Base-by-base conservation (phyloP, 2,113 vertebrate species). In the Arizona elegans region DNA sequence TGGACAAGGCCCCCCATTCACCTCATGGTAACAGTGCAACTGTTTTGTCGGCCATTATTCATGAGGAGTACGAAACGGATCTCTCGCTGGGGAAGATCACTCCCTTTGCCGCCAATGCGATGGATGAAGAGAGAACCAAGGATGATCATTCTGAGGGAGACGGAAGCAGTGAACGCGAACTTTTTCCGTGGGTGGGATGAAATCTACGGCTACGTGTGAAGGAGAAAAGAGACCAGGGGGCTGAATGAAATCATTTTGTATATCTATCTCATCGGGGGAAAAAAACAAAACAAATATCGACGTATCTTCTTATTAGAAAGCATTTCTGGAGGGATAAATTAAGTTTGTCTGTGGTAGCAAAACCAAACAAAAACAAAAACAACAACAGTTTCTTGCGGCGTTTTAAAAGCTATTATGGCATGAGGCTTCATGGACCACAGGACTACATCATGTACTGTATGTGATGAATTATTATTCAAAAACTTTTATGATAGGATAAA, bases 1-100 rank as follows among this genome's bases (percentile, higher is more conserved):
- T 9, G 0, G 92, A 56, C 0, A 38, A 29, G 52, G 43, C 1
- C 3, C 62, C 91, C 10, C 86, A 0, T 0, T 26, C 87, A 0
- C 8, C 90, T 13, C 86, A 0, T 0, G 8, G 0, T 0, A 0
- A 11, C 33, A 1, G 12, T 3, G 54, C 90, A 0, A 62, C 8
- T 8, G 58, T 53, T 87, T 91, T 81, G 56, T 93, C 94, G 0
- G 81, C 85, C 0, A 91, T 23, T 23, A 2, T 29, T 7, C 92
- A 85, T 0, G 0, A 53, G 93, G 94, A 92, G 86, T 0, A 86
- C 0, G 91, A 92, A 8, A 13, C 0, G 0, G 56, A 88, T 0
- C 0, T 81, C 3, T 38, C n/a, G 0, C 62, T 97, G 43, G 97
- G 98, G 95, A 98, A 96, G 86, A 93, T 97, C n/a, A 93, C 96